Conservation (phyloP, 2,113 vertebrate species). For the Chroicocephalus ridibundus region DNA sequence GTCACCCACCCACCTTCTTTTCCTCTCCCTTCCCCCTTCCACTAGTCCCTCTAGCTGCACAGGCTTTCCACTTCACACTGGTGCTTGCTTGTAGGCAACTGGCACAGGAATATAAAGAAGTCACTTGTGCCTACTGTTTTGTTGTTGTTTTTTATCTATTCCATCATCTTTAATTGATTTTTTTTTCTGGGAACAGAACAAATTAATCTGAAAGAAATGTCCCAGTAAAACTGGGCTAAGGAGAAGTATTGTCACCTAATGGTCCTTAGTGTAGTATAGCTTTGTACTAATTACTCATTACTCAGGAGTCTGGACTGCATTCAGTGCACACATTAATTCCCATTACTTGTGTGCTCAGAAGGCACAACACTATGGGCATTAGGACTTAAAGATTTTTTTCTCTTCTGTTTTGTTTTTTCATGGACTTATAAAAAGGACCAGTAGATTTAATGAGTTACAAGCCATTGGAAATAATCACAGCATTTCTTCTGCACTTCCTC, state of each 20-base stretch:
- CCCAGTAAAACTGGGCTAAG: neutral
- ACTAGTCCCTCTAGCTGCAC: neutral
- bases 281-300: conserved; percentile 6
- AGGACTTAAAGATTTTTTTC: neutral
- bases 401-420: neutral
- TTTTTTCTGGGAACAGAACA: neutral
- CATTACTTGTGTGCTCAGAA: neutral
- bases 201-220: neutral
- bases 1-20: neutral
- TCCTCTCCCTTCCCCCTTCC: neutral
- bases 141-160: neutral
- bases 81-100: neutral
- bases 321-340: neutral
- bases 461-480: neutral
- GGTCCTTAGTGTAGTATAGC: neutral
- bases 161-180: neutral
- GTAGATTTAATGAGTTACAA: neutral
- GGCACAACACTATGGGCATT: neutral
- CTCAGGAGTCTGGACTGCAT: neutral
- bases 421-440: neutral
- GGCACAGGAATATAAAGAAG: neutral
- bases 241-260: neutral
- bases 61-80: neutral
- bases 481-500: neutral
- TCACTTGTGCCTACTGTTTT: neutral